phyloP scores from a whole-genome alignment of 2,113 vertebrate genomes.

The Numida meleagris region DNA sequence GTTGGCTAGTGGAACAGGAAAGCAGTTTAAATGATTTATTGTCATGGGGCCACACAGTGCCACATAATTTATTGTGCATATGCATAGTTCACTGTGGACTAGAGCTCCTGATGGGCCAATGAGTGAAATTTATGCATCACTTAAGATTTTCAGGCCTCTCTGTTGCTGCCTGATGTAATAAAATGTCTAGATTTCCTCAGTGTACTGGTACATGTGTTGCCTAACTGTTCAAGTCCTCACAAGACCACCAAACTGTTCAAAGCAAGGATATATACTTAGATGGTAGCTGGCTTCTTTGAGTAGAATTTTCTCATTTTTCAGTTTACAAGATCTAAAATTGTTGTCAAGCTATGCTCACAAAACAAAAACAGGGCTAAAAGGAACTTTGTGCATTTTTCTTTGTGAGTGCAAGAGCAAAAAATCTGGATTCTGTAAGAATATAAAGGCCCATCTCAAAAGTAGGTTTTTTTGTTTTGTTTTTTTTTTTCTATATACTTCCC shows the following conservation, averaged over 20 bases:
- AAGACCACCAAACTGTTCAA: background rate
- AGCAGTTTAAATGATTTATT: conserved; percentile 48
- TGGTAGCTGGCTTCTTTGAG: background rate
- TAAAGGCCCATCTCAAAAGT: background rate
- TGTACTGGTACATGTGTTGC: background rate
- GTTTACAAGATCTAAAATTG: background rate
- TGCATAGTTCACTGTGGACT: background rate
- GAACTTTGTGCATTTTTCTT: background rate
- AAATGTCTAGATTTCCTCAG: conserved; percentile 26
- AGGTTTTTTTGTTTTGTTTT: background rate
- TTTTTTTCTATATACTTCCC: background rate
- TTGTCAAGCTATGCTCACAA: background rate
- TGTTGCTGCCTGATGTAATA: background rate
- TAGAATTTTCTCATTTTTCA: background rate
- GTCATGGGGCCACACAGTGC: background rate
- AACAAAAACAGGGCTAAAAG: background rate
- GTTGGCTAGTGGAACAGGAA: conserved; percentile 21
- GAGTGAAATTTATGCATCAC: conserved; percentile 38
- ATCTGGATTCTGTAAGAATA: background rate
- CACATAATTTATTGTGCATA: background rate
- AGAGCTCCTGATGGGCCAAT: background rate
- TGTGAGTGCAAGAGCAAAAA: background rate
- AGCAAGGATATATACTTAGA: background rate
- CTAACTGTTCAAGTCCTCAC: background rate
- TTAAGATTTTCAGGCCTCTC: conserved; percentile 1